Conservation (phyloP, 2,797 vertebrate species). For the Lacerta agilis region DNA sequence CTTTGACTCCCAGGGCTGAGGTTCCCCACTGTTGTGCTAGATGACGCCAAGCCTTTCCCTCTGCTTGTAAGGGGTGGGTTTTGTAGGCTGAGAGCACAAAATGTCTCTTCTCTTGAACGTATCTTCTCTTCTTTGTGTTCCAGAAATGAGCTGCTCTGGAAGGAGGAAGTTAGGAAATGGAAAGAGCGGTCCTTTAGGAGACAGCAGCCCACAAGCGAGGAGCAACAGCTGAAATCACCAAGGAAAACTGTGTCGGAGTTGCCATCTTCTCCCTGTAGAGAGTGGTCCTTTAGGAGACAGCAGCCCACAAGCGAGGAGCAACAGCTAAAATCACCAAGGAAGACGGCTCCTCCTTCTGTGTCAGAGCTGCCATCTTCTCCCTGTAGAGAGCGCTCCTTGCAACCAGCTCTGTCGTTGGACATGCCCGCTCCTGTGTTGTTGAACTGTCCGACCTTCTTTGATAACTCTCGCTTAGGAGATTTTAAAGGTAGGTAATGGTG, state of each 20-base stretch:
- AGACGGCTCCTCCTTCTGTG: constrained; percentile 28
- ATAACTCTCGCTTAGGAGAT: constrained; percentile 72
- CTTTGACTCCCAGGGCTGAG: neutral
- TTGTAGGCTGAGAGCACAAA: neutral
- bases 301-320: constrained; percentile 17
- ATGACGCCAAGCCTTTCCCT: neutral
- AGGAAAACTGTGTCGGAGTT: constrained; percentile 51
- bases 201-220: neutral
- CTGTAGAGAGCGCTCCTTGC: constrained; percentile 42
- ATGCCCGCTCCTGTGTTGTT: constrained; percentile 47
- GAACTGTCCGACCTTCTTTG: constrained; percentile 72
- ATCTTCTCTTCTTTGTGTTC: neutral
- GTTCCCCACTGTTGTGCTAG: neutral
- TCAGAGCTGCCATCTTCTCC: constrained; percentile 56
- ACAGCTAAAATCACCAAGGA: constrained; percentile 66
- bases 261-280: constrained; percentile 55
- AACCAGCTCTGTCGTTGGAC: constrained; percentile 40
- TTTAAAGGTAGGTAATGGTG: constrained; percentile 58
- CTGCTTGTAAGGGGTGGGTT: neutral
- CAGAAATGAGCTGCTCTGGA: constrained; percentile 70
- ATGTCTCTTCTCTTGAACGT: neutral
- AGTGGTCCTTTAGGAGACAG: constrained; percentile 42
- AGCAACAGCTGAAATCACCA: constrained; percentile 65
- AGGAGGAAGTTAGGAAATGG: constrained; percentile 72
- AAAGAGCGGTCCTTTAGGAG: constrained; percentile 68